Conservation (phyloP, 2,888 invertebrate species). For the Sarcophaga caerulescens region DNA sequence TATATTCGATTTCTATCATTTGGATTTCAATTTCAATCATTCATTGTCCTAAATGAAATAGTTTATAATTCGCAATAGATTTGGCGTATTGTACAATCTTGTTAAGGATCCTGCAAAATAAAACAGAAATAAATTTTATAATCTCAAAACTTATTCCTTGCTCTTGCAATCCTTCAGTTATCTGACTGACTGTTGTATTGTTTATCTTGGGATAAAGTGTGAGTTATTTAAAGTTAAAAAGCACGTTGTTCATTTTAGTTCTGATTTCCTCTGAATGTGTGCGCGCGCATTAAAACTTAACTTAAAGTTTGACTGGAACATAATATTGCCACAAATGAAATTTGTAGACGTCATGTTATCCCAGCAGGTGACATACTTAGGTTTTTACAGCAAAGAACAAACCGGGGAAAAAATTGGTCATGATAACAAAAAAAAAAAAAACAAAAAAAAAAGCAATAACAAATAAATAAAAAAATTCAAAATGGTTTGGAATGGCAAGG, state of each 20-base stretch:
- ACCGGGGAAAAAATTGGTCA: not conserved
- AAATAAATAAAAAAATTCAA: not conserved
- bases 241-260: slow-evolving; percentile 60
- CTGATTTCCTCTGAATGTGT: slow-evolving; percentile 47
- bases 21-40: too few relatives aligned
- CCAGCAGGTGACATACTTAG: slow-evolving; percentile 63
- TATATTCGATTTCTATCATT: too few relatives aligned
- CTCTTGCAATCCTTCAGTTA: not conserved
- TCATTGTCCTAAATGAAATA: too few relatives aligned
- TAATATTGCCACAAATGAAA: slow-evolving; percentile 40
- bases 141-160: too few relatives aligned
- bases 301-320: not conserved
- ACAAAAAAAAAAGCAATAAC: not conserved
- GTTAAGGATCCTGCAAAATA: too few relatives aligned
- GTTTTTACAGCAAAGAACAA: slow-evolving; percentile 44
- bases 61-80: too few relatives aligned
- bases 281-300: slow-evolving; percentile 28
- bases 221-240: slow-evolving; percentile 48
- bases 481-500: not conserved
- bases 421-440: slow-evolving; percentile 30
- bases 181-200: too few relatives aligned
- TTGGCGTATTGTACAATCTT: too few relatives aligned
- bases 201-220: too few relatives aligned
- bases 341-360: slow-evolving; percentile 65
- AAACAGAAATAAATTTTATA: too few relatives aligned